Base-by-base conservation (phyloP, 2,113 vertebrate genomes). In the Neolamprologus hecqui region DNA sequence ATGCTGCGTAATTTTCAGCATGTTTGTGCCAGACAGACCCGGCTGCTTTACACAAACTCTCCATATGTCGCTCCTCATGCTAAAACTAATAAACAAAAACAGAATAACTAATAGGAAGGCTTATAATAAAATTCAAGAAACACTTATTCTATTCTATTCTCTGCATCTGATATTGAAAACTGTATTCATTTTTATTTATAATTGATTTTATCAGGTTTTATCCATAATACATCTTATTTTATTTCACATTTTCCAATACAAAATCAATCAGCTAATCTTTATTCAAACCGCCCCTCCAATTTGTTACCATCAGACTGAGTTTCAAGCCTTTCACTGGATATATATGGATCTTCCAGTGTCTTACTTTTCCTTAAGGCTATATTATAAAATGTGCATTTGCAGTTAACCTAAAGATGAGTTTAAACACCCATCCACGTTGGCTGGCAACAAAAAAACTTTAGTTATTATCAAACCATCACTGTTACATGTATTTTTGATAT, bases 1-100 rank as follows among this genome's bases (percentile, higher is more conserved):
- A 79, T 90, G 88, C 90, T 90, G 86, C n/a, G 89, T 93, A 86
- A 92, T 91, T 85, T 81, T 49, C 49, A 21, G 5, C 81, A 54
- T 86, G 57, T 3, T 57, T 75, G 60, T 47, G 51, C 14, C 73
- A 86, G 51, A 87, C 77, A 42, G 40, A 42, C 37, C 13, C 35
- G 45, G 7, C 26, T 49, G 42, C 42, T 49, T 0, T 19, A 49
- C 23, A 12, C 26, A 51, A 51, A 51, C 6, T 51, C 15, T 33
- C 28, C 73, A 19, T 51, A 33, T 51, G 73, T 19, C 1, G 17
- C 26, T 77, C 17, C 10, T n/a, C 45, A 13, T 49, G 73, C 45
- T 77, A 31, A 77, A 77, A 51, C 17, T 51, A 33, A 77, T 49
- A 15, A 51, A 77, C 14, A 77, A n/a, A 49, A 77, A 1, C 45